phyloP scores from a whole-genome alignment of 1,140 invertebrate species.

The Atopsyche davidsoni region DNA sequence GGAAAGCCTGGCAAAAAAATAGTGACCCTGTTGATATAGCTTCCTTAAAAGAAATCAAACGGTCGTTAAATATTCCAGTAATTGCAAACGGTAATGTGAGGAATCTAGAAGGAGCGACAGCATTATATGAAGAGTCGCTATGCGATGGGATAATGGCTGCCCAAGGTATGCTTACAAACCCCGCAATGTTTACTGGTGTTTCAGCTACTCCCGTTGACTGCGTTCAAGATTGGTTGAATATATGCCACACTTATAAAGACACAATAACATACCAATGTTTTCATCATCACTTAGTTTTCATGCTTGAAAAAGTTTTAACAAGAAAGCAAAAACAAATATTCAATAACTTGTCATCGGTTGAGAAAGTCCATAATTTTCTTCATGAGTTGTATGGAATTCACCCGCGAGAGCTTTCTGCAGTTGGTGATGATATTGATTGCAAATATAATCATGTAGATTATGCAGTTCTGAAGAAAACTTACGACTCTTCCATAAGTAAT shows the following conservation, averaged over 20 bases:
- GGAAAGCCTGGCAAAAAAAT: constrained; percentile 75
- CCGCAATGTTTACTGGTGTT: constrained; percentile 73
- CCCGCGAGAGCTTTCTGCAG: constrained; percentile 38
- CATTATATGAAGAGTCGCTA: constrained; percentile 59
- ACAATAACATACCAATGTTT: constrained; percentile 71
- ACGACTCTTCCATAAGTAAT: constrained; percentile 4
- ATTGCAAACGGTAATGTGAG: constrained; percentile 90
- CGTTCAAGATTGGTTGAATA: constrained; percentile 80
- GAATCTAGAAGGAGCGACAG: constrained; percentile 60
- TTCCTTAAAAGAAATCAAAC: constrained; percentile 66
- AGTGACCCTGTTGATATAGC: constrained; percentile 71
- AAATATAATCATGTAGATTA: constrained; percentile 26
- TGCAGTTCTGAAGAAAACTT: constrained; percentile 13
- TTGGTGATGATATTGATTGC: constrained; percentile 30
- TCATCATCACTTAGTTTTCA: constrained; percentile 91
- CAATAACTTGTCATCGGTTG: constrained; percentile 66
- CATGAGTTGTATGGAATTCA: constrained; percentile 48
- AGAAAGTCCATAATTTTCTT: constrained; percentile 68
- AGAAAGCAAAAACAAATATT: constrained; percentile 67
- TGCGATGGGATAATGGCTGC: constrained; percentile 87
- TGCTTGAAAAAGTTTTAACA: constrained; percentile 76
- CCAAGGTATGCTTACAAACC: constrained; percentile 83
- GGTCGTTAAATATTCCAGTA: constrained; percentile 69
- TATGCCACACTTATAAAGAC: constrained; percentile 50
- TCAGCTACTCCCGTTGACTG: constrained; percentile 66